These are phyloP conservation scores for Danio albolineatus DNA, from an alignment of 2,797 vertebrate genomes.

Conservation along the genomic window DNA sequence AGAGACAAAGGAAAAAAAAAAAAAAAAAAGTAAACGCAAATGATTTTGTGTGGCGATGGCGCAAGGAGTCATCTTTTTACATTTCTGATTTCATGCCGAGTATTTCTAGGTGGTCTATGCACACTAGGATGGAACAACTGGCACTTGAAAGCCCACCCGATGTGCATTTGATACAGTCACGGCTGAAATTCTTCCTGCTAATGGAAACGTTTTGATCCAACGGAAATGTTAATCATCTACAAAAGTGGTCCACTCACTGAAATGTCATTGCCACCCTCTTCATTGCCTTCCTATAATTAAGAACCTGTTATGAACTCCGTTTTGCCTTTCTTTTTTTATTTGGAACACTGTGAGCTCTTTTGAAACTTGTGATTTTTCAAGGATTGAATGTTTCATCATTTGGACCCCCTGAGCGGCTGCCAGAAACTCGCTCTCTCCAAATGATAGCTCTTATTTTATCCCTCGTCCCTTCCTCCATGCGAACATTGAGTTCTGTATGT, in stretches of 20 bases:
- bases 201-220: conserved; percentile 53
- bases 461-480: neutral
- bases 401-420: conserved; percentile 30
- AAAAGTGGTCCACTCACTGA: conserved; percentile 57
- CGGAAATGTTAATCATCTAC: conserved; percentile 62
- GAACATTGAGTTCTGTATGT: neutral
- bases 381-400: conserved; percentile 32
- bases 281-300: conserved; percentile 58
- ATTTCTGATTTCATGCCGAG: conserved; percentile 36
- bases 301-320: conserved; percentile 39
- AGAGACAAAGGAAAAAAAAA: conserved; percentile 6
- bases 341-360: neutral
- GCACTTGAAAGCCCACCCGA: conserved; percentile 59
- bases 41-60: neutral
- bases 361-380: conserved; percentile 43
- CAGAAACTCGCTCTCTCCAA: conserved; percentile 22
- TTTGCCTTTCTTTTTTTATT: conserved; percentile 33
- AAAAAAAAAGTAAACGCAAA: conserved; percentile 17
- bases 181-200: conserved; percentile 51
- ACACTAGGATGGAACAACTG: conserved; percentile 46
- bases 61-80: conserved; percentile 28
- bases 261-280: conserved; percentile 60
- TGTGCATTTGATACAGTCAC: conserved; percentile 59
- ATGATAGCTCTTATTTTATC: conserved; percentile 28
- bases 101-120: conserved; percentile 41